Evolutionary conservation across 2,888 invertebrate species (phyloP).

Genomic region (Drosophila quinaria): DNA sequence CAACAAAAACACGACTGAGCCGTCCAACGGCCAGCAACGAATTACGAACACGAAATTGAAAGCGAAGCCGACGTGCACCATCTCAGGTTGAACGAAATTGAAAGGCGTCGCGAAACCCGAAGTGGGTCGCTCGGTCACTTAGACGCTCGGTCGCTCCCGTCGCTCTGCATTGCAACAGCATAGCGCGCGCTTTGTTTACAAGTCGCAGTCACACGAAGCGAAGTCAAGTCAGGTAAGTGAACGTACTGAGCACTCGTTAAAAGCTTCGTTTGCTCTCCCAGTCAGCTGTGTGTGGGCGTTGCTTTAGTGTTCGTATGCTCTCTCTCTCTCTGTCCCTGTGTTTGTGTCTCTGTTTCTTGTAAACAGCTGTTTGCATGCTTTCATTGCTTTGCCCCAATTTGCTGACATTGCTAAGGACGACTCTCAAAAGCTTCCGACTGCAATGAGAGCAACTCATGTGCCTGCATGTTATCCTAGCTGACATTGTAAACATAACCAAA

Average conservation of each 20-base stretch:
- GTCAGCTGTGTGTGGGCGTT: constrained; percentile 61
- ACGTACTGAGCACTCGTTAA: constrained; percentile 33
- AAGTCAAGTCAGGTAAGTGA: constrained; percentile 28
- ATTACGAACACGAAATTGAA: constrained; percentile 74
- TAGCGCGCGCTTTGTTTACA: constrained; percentile 44
- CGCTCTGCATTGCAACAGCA: constrained; percentile 64
- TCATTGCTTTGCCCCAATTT: constrained; percentile 64
- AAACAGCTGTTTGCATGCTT: constrained; percentile 68
- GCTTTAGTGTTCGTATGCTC: constrained; percentile 23
- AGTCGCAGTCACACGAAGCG: constrained; percentile 37
- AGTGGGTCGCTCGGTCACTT: constrained; percentile 54
- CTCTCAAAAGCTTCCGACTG: constrained; percentile 58
- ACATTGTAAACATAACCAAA: constrained; percentile 80
- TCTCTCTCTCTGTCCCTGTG: constrained; percentile 7
- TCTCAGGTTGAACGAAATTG: constrained; percentile 74
- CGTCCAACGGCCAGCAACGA: constrained; percentile 74
- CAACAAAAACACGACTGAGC: constrained; percentile 84
- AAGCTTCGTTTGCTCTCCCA: constrained; percentile 40
- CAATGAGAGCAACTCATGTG: constrained; percentile 43
- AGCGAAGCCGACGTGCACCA: constrained; percentile 58
- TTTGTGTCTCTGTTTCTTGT: constrained; percentile 17
- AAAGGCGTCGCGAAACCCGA: constrained; percentile 64
- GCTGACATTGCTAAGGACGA: constrained; percentile 67
- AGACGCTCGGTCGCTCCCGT: constrained; percentile 6
- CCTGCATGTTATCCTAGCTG: constrained; percentile 74